These are phyloP conservation scores for Platichthys stellatus DNA, from an alignment of 2,113 vertebrate genomes.

Conservation along the genomic window DNA sequence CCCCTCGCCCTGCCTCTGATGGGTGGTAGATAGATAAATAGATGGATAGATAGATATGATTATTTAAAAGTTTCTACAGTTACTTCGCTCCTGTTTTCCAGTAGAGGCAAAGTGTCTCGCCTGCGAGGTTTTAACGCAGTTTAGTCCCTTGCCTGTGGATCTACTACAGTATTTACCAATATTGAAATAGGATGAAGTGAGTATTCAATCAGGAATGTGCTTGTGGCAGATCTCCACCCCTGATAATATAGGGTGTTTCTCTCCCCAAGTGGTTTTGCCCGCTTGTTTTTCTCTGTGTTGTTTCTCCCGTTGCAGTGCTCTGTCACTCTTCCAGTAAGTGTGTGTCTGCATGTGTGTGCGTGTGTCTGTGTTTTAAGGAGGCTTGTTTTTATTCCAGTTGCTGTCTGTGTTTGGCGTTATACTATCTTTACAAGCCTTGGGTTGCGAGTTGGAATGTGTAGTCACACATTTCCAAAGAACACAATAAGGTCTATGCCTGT, in stretches of 20 bases:
- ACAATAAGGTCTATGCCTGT: constrained; percentile 56
- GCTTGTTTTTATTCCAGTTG: constrained; percentile 73
- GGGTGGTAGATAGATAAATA: neutral
- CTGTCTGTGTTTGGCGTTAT: constrained; percentile 77
- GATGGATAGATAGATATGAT: constrained; percentile 9
- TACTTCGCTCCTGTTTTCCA: constrained; percentile 22
- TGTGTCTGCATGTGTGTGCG: constrained; percentile 37
- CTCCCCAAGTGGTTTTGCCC: constrained; percentile 72
- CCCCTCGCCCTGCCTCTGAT: too few relatives aligned
- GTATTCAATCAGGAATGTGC: constrained; percentile 74
- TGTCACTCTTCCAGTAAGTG: constrained; percentile 78
- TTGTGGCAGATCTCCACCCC: constrained; percentile 77
- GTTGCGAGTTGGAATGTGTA: constrained; percentile 70
- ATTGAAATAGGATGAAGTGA: constrained; percentile 79
- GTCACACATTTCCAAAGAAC: constrained; percentile 70
- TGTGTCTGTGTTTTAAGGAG: constrained; percentile 36
- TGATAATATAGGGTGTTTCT: constrained; percentile 79
- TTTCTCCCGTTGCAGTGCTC: constrained; percentile 54
- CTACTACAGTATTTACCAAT: constrained; percentile 72
- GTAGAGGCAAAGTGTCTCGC: constrained; percentile 46
- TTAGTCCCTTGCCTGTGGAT: constrained; percentile 49
- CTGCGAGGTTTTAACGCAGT: constrained; percentile 45
- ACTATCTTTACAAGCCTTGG: constrained; percentile 72
- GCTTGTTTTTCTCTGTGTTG: constrained; percentile 74
- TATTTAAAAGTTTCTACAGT: constrained; percentile 12